Evolutionary conservation across 2,797 vertebrate species (phyloP).

Genomic region (Sebastes ruberrimus): DNA sequence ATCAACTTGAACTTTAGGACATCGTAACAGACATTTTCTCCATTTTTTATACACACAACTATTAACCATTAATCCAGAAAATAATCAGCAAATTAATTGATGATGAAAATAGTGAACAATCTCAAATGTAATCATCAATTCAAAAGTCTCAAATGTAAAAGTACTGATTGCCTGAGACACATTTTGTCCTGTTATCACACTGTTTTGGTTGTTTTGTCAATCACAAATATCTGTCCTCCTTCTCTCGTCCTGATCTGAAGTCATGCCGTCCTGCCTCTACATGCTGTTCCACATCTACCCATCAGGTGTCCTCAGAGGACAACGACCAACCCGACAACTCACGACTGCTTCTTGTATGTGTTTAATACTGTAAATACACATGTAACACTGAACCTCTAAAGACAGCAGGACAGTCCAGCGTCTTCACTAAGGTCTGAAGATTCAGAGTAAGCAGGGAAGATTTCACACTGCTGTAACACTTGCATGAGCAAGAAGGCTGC

Average conservation of each 20-base stretch:
- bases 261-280: background rate
- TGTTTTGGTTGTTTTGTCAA: background rate
- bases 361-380: background rate
- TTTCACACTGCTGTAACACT: background rate
- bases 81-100: background rate
- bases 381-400: background rate
- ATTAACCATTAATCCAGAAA: background rate
- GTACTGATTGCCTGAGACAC: background rate
- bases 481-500: background rate
- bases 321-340: background rate
- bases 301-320: slow-evolving; percentile 48
- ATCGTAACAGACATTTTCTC: background rate
- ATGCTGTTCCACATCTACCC: slow-evolving; percentile 11
- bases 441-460: background rate
- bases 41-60: background rate
- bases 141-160: slow-evolving; percentile 5
- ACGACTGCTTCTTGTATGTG: background rate
- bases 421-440: background rate
- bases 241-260: background rate
- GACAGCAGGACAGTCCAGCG: background rate
- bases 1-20: background rate
- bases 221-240: too few relatives aligned
- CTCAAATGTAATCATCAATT: background rate
- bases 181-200: background rate
- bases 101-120: background rate